A percentile compares a stretch with the other conserved stretches of the same genome.
Conservation (phyloP, 2,797 vertebrate genomes). For the Amblyopsis hoosieri region DNA sequence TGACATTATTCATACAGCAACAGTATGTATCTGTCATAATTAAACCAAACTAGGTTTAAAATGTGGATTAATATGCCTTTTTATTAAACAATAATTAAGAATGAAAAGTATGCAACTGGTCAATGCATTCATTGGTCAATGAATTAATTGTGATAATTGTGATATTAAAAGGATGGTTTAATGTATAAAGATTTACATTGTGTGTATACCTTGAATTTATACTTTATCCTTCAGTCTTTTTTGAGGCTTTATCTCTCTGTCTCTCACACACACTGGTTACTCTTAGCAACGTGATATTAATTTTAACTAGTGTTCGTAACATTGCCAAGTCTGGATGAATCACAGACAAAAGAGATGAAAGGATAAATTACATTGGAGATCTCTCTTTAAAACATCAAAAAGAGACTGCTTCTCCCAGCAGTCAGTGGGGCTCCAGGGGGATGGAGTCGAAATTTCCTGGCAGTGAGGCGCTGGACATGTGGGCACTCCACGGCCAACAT, state of each 20-base stretch:
- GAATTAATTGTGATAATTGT: neutral
- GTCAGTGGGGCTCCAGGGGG: constrained; percentile 74
- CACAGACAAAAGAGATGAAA: constrained; percentile 78
- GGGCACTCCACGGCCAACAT: constrained; percentile 73
- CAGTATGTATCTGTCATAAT: neutral
- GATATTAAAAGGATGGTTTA: neutral
- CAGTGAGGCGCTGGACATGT: constrained; percentile 77
- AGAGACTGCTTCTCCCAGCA: constrained; percentile 64
- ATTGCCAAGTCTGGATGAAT: constrained; percentile 69
- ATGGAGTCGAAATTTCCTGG: constrained; percentile 79
- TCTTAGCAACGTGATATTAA: constrained; percentile 33
- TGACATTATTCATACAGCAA: neutral
- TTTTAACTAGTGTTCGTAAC: constrained; percentile 61
- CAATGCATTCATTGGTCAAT: neutral
- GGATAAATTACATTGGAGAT: constrained; percentile 77
- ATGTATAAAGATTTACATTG: no score
- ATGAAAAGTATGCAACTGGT: constrained; percentile 1
- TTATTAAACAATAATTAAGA: constrained; percentile 2
- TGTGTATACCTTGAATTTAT: neutral
- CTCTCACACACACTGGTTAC: constrained; percentile 19
- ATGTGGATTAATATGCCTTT: no score
- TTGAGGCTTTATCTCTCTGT: neutral
- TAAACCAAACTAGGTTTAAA: no score
- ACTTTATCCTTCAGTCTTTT: constrained; percentile 14
- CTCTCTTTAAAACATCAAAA: constrained; percentile 82